Base-by-base conservation (phyloP, 2,797 vertebrate species). In the Dipus sagitta region DNA sequence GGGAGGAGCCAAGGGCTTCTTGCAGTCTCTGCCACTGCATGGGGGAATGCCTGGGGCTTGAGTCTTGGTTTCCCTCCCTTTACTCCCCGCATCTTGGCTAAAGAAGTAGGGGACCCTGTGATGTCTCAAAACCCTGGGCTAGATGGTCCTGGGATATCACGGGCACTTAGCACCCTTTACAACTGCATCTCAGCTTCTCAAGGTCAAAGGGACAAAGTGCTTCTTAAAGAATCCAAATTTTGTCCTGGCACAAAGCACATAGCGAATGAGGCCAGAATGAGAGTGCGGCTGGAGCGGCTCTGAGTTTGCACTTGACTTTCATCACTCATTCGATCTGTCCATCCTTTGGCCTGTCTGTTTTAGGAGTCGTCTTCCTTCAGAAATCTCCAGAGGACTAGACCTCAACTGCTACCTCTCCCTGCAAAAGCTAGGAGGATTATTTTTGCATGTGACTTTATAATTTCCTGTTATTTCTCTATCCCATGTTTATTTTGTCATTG, bases 141-240 rank as follows among this genome's bases (percentile, higher is more conserved):
- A 7, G 34, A 42, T 17, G 52, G 67, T 32, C 67, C 78, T 32
- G 76, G 64, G 67, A 67, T 24, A 30, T 24, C 52, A n/a, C 20
- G 15, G 94, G 62, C 8, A 52, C 75, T 88, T 34, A 20, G 82
- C 74, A 24, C 13, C 30, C 21, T 74, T 91, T 34, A 52, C 17
- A 94, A 78, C 47, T 47, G 1, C 74, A 11, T 80, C 83, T 24
- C 81, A 58, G 67, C 78, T 26, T 95, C 74, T 96, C 95, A 97
- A 97, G 96, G 96, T 97, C 96, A 93, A 60, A 30, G 30, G 93
- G 86, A 96, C 94, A 94, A 91, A 82, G 75, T 77, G 67, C 92
- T 86, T 85, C 79, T 85, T 30, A 26, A 72, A 88, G 78, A 81
- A 95, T 76, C 74, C 15, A 64, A 91, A 75, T 65, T 84, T 89